phyloP scores from a whole-genome alignment of 2,797 vertebrate species.

The Botia kubotai region DNA sequence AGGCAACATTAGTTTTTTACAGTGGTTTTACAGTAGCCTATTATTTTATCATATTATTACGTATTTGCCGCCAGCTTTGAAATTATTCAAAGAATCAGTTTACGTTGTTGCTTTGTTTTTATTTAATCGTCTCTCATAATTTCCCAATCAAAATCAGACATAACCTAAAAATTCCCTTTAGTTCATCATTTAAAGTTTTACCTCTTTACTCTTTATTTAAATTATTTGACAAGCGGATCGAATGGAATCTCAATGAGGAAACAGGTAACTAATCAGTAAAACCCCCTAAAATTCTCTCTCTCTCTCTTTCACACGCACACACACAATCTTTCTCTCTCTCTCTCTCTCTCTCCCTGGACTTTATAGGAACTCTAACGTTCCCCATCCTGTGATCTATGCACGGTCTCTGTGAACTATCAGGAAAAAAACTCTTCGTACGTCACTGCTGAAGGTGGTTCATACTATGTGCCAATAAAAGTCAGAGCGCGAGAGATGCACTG shows the following conservation, averaged over 20 bases:
- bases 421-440: conserved; percentile 66
- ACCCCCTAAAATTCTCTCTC: neutral
- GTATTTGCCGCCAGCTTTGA: neutral
- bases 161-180: neutral
- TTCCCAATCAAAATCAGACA: neutral
- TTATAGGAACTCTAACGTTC: conserved; percentile 50
- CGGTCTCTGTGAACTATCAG: conserved; percentile 74
- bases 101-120: too few species aligned
- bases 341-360: conserved; percentile 18
- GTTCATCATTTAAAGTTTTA: neutral
- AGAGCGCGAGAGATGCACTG: conserved; percentile 56
- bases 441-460: conserved; percentile 81
- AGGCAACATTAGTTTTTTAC: too few species aligned
- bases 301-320: neutral
- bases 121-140: neutral
- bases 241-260: conserved; percentile 34
- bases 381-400: conserved; percentile 64
- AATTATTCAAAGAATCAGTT: neutral
- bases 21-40: neutral
- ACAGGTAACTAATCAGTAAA: conserved; percentile 10
- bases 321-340: neutral
- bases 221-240: neutral
- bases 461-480: conserved; percentile 75
- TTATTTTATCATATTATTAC: neutral
- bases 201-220: neutral